Conservation (phyloP, 1,140 invertebrate species). For the Caenorhabditis inopinata region DNA sequence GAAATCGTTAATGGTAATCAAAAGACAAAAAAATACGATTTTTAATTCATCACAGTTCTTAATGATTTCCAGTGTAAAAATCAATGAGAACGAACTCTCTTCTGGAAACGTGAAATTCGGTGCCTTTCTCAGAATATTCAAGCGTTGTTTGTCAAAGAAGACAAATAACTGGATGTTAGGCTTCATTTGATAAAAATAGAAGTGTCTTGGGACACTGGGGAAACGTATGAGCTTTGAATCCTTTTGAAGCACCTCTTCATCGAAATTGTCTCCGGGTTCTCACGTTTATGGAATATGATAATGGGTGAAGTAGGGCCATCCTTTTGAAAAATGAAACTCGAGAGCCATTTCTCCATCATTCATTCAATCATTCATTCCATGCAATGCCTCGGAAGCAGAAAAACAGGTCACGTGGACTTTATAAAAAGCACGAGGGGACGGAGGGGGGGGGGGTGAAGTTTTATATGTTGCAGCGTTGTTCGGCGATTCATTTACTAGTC, state of each 20-base stretch:
- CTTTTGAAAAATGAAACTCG: slow-evolving; percentile 20
- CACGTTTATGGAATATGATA: slow-evolving; percentile 30
- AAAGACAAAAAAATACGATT: neutral
- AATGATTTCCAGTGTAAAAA: neutral
- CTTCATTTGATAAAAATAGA: neutral
- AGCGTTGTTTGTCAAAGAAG: neutral
- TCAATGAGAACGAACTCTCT: no score
- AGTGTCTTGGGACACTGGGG: no score
- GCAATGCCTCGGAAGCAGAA: no score
- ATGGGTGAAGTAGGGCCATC: neutral
- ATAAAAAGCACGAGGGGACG: neutral
- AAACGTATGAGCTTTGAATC: neutral
- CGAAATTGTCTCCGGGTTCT: neutral
- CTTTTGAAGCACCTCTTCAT: neutral
- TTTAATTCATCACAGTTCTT: neutral
- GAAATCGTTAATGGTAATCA: neutral
- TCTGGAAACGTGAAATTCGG: no score
- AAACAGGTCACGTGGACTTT: neutral
- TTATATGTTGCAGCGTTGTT: no score
- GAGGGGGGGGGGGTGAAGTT: no score
- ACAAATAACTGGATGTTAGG: neutral
- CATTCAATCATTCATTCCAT: neutral
- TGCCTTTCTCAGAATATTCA: no score
- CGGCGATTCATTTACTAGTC: neutral
- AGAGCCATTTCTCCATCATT: slow-evolving; percentile 6